Evolutionary conservation across 2,888 invertebrate species (phyloP), one percentile per base, ranked within the genome.

Genomic region (Dione vanillae): DNA sequence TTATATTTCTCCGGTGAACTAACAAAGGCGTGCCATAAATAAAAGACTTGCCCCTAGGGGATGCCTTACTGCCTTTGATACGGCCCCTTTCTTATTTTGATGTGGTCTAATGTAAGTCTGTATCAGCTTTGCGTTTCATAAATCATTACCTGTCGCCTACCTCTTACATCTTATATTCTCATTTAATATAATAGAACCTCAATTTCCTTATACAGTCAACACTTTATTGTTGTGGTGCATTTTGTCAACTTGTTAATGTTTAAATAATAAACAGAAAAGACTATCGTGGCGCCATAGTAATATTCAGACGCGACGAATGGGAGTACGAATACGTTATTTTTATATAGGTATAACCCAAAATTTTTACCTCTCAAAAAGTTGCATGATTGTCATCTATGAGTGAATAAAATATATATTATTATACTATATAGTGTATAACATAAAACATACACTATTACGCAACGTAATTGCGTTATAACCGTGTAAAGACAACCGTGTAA

Each of bases 1-100:
- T 92, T 93, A 92, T 93, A 92, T 90, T 91, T 91, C 87, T 87
- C 82, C 68, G 59, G 75, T 66, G 83, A 80, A 84, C 84, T 84
- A 90, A 92, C 92, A 93, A 92, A 91, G 88, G 87, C 85, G 83
- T 78, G 82, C 85, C 86, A 89, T 92, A 92, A 92, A 92, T 92
- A 93, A 92, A 89, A 89, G 85, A 78, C 76, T 80, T 78, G 80
- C 82, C 88, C 88, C 88, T 75, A 62, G 78, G 83, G 91, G 85
- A 85, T 83, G 88, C 87, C 90, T 90, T 91, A 79, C 86, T 88
- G 92, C 91, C 90, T 92, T 92, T 92, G 91, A 92, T 90, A 90
- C 85, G 82, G 86, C 84, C 89, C 92, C 91, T 90, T 91, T 90
- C 91, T 89, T 90, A 90, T 91, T 90, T 90, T 88, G 88, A 90